These are phyloP conservation scores for Mus pahari DNA, from an alignment of 2,113 vertebrate species.

Conservation along the genomic window DNA sequence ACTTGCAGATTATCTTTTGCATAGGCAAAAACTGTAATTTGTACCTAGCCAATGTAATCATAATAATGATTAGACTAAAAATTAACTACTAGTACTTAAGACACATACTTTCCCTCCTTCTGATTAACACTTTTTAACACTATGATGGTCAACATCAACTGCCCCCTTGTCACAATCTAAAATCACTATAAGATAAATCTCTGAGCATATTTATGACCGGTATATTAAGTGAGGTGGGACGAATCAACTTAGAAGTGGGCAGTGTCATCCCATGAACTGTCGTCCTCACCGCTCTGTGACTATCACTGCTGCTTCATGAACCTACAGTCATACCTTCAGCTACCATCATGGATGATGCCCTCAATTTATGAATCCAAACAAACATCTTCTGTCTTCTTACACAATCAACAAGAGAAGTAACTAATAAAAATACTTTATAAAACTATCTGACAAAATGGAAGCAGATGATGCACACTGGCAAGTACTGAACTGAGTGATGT, in stretches of 20 bases:
- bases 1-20: neutral
- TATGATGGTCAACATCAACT: no score
- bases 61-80: conserved; percentile 5
- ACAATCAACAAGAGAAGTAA: neutral
- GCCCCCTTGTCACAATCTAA: neutral
- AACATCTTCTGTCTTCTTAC: neutral
- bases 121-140: neutral
- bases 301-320: no score
- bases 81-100: neutral
- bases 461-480: neutral
- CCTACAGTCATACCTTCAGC: no score
- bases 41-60: neutral
- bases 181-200: neutral
- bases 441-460: neutral
- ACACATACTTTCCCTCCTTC: neutral
- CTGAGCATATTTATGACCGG: neutral
- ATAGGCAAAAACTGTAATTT: conserved; percentile 4
- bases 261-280: neutral
- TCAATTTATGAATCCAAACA: neutral
- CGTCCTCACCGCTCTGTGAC: no score
- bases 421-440: neutral
- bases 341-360: neutral
- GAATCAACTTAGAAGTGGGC: neutral
- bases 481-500: neutral
- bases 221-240: no score